A percentile compares a stretch with the other conserved stretches of the same genome.
These are phyloP conservation scores for Neogobius melanostomus DNA, from an alignment of 2,113 vertebrate species.

Conservation along the genomic window DNA sequence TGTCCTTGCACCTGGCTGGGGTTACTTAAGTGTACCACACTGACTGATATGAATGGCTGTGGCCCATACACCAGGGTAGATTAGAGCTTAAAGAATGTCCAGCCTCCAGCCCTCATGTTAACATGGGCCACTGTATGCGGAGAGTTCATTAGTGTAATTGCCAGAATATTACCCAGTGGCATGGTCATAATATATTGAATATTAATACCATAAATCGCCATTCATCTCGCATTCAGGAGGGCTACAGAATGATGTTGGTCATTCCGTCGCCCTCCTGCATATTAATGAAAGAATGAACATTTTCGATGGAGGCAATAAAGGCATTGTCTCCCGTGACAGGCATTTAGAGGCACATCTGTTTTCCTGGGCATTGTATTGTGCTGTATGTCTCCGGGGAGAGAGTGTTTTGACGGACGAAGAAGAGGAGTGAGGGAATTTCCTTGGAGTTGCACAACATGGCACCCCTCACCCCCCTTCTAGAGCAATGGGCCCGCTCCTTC, in stretches of 20 bases:
- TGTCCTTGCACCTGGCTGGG: conserved; percentile 60
- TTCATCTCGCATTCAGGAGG: conserved; percentile 31
- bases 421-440: conserved; percentile 56
- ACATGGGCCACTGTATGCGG: conserved; percentile 56
- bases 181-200: conserved; percentile 66
- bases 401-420: conserved; percentile 60
- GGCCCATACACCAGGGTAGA: conserved; percentile 39
- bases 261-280: conserved; percentile 36
- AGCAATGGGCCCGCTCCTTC: conserved; percentile 25
- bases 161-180: conserved; percentile 68
- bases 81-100: conserved; percentile 65
- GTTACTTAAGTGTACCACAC: conserved; percentile 39
- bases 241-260: conserved; percentile 10
- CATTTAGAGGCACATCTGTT: conserved; percentile 46
- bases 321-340: conserved; percentile 16
- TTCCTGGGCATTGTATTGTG: conserved; percentile 23
- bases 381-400: conserved; percentile 50
- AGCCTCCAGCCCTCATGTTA: conserved; percentile 66
- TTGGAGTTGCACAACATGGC: conserved; percentile 56
- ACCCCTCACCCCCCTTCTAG: conserved; percentile 34
- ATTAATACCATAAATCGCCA: conserved; percentile 65
- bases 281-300: conserved; percentile 52
- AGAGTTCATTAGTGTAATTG: conserved; percentile 74
- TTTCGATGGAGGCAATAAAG: conserved; percentile 26
- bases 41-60: conserved; percentile 59